phyloP scores from a whole-genome alignment of 2,113 vertebrate genomes.

The Xenopus laevis region DNA sequence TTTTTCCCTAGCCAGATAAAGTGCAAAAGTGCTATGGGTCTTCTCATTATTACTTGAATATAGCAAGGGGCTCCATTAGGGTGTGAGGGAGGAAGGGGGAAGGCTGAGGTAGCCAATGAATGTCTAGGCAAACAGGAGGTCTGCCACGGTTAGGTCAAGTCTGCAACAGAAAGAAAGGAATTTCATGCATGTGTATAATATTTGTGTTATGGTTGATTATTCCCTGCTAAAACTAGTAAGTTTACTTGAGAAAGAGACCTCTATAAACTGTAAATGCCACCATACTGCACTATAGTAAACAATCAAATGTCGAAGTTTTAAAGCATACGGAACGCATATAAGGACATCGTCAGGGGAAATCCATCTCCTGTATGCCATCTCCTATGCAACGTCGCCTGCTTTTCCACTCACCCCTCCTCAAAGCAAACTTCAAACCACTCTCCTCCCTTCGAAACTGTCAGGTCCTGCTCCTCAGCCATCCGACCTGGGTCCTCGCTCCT shows the following conservation, averaged over 20 bases:
- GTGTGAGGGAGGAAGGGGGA: conserved; percentile 54
- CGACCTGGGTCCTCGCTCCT: no score
- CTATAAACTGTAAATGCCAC: not conserved
- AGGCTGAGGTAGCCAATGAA: conserved; percentile 48
- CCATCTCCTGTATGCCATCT: no score
- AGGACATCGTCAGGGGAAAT: no score
- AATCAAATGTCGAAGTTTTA: not conserved
- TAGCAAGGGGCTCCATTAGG: conserved; percentile 69
- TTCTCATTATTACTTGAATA: conserved; percentile 75
- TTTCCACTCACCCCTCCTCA: no score
- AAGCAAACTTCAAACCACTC: no score
- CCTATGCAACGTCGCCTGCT: no score
- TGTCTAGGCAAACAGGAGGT: conserved; percentile 61
- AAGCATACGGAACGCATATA: no score
- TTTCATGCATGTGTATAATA: not conserved
- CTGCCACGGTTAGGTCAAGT: conserved; percentile 48
- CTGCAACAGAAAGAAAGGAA: not conserved
- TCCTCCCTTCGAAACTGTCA: no score
- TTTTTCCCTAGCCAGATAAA: conserved; percentile 77
- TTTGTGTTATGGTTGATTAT: not conserved
- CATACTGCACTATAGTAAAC: not conserved
- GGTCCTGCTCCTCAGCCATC: no score
- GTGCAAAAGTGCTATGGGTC: conserved; percentile 71
- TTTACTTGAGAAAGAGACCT: not conserved
- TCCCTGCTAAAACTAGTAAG: not conserved